These are phyloP conservation scores for Tenrec ecaudatus DNA, from an alignment of 2,113 vertebrate genomes.

Conservation along the genomic window DNA sequence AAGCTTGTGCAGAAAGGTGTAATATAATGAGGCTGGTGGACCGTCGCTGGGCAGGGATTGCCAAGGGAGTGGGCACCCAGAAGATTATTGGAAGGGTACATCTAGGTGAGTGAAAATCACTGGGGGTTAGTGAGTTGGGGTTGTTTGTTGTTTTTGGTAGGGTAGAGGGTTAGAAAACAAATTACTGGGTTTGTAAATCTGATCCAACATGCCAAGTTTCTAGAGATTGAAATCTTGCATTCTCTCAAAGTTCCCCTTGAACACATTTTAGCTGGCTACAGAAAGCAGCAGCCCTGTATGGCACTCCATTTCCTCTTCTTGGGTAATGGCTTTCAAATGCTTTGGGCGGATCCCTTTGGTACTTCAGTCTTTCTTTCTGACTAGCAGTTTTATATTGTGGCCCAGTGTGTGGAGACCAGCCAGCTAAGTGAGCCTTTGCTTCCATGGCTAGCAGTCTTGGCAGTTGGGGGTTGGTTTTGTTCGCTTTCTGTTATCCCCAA, in stretches of 20 bases:
- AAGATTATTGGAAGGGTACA: constrained; percentile 99
- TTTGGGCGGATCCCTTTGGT: not conserved
- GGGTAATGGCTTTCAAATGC: not conserved
- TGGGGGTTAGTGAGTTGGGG: too few relatives aligned
- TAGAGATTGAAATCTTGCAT: not conserved
- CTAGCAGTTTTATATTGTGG: too few relatives aligned
- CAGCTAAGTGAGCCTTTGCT: too few relatives aligned
- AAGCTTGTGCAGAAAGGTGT: constrained; percentile 97
- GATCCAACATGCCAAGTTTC: not conserved
- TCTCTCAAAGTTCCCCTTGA: not conserved
- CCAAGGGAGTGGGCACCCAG: constrained; percentile 98
- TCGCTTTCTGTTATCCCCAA: not conserved
- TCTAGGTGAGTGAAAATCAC: constrained; percentile 88
- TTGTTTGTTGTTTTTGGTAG: too few relatives aligned
- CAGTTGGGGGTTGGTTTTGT: not conserved
- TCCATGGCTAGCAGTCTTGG: too few relatives aligned
- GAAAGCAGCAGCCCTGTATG: not conserved
- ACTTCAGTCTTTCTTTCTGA: too few relatives aligned
- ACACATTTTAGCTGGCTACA: not conserved
- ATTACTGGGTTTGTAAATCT: not conserved
- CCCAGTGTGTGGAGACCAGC: too few relatives aligned
- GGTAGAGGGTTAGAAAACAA: too few relatives aligned
- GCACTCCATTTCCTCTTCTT: not conserved
- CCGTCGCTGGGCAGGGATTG: constrained; percentile 97
- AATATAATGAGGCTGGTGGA: constrained; percentile 99